phyloP scores from a whole-genome alignment of 2,113 vertebrate species.

The Apteryx owenii region DNA sequence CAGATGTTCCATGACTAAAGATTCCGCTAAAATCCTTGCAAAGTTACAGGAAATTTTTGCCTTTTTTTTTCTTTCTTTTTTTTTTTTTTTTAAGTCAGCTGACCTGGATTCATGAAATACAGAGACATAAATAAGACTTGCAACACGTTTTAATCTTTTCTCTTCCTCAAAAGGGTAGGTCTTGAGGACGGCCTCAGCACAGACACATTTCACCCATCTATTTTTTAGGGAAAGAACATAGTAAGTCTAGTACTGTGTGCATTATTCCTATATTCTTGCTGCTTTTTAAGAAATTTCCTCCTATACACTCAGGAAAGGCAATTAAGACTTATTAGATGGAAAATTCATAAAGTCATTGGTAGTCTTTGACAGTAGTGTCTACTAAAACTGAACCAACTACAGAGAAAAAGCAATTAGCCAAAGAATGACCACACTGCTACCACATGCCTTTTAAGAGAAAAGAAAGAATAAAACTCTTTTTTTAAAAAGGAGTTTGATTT shows the following conservation, averaged over 20 bases:
- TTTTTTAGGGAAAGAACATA: not conserved
- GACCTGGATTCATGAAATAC: not conserved
- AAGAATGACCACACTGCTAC: not conserved
- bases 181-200: not conserved
- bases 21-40: not conserved
- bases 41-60: not conserved
- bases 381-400: not conserved
- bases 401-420: not conserved
- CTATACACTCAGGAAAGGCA: not conserved
- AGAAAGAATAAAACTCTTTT: too few species aligned
- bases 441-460: not conserved
- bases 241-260: fast-evolving
- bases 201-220: not conserved
- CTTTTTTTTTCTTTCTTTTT: too few species aligned
- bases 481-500: not conserved
- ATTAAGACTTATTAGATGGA: not conserved
- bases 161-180: not conserved
- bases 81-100: not conserved
- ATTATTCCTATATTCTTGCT: not conserved
- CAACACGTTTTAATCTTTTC: not conserved
- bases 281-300: not conserved
- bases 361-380: not conserved
- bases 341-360: not conserved
- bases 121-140: not conserved
- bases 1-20: not conserved